Conservation (phyloP, 2,113 vertebrate genomes). For the Corythoichthys haematopterus region DNA sequence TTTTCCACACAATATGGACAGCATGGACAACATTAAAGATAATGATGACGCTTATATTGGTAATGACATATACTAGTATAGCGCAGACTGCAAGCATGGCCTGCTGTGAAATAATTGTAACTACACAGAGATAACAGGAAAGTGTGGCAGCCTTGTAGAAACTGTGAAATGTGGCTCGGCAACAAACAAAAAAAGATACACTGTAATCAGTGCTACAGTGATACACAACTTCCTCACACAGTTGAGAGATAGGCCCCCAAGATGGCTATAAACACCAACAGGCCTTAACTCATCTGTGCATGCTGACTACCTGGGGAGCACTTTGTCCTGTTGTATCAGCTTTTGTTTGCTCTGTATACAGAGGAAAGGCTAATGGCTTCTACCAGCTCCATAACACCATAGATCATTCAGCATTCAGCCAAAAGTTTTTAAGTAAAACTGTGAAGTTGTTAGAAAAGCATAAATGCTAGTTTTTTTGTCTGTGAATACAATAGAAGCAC, state of each 20-base stretch:
- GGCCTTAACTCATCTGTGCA: conserved; percentile 28
- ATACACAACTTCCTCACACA: conserved; percentile 23
- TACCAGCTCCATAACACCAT: conserved; percentile 15
- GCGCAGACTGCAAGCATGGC: conserved; percentile 10
- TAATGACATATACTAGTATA: conserved; percentile 32
- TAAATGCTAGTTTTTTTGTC: neutral
- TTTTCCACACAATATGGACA: conserved; percentile 5
- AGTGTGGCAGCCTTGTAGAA: neutral
- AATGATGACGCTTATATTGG: conserved; percentile 16
- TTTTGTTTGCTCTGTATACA: conserved; percentile 28
- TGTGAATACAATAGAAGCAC: neutral
- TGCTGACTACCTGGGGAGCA: conserved; percentile 24
- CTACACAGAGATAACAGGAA: conserved; percentile 3
- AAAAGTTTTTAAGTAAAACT: neutral
- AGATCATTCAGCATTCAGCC: conserved; percentile 5
- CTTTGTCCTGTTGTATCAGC: conserved; percentile 27
- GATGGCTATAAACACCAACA: conserved; percentile 33
- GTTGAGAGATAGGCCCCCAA: conserved; percentile 31
- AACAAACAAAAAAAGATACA: conserved; percentile 8
- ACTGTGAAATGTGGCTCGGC: neutral
- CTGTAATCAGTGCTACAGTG: conserved; percentile 18
- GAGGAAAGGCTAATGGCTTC: conserved; percentile 14
- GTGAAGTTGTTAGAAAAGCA: neutral
- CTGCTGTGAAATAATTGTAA: conserved; percentile 31
- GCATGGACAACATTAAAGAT: conserved; percentile 22